Evolutionary conservation across 2,797 vertebrate species (phyloP).

Genomic region (Telmatherina bonti): DNA sequence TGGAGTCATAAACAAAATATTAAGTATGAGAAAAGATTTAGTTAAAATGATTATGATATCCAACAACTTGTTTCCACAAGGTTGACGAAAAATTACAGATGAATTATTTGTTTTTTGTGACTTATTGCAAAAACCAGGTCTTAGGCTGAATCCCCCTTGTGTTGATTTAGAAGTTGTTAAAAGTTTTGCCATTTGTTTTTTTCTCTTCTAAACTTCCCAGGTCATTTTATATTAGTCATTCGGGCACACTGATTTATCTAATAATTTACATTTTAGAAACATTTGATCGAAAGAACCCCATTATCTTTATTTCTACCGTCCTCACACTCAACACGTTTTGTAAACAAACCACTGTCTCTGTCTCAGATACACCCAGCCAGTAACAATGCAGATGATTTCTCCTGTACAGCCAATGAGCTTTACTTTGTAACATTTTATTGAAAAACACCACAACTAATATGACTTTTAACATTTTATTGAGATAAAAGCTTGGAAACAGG

Average conservation of each 20-base stretch:
- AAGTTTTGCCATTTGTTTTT: neutral
- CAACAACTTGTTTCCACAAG: neutral
- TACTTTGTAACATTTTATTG: neutral
- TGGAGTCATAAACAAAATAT: no score
- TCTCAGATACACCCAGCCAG: neutral
- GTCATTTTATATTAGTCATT: neutral
- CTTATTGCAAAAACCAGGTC: no score
- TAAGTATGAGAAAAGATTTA: no score
- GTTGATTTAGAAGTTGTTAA: neutral
- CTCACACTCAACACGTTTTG: no score
- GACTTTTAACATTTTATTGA: no score
- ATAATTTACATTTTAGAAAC: neutral
- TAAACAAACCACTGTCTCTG: no score
- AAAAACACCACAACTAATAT: neutral
- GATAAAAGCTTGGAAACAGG: neutral
- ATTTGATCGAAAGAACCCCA: no score
- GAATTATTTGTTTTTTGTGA: no score
- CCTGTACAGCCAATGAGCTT: neutral
- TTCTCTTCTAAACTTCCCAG: neutral
- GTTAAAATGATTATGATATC: no score
- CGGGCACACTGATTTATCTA: neutral
- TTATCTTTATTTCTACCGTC: no score
- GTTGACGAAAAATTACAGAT: no score
- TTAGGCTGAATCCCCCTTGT: neutral
- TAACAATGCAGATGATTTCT: neutral